Conservation (phyloP, 1,140 invertebrate species). For the Leptinotarsa texana region DNA sequence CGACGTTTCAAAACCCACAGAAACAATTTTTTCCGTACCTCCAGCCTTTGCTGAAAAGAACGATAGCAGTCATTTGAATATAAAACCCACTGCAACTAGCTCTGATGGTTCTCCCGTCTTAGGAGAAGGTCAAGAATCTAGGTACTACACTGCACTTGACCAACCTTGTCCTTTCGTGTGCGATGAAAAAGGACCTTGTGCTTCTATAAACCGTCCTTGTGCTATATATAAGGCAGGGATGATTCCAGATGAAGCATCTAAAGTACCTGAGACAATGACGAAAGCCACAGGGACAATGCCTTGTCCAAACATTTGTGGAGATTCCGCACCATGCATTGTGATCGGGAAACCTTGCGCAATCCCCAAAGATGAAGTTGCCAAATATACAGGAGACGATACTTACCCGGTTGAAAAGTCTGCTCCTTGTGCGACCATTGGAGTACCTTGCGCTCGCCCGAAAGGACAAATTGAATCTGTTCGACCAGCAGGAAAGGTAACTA, state of each 20-base stretch:
- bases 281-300: not conserved
- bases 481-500: not conserved
- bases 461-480: not conserved
- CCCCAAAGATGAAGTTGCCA: not conserved
- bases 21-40: constrained; percentile 24
- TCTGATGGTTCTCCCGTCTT: not conserved
- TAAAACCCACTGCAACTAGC: not conserved
- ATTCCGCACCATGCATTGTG: not conserved
- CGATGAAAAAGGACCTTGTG: not conserved
- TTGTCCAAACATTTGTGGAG: not conserved
- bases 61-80: constrained; percentile 23
- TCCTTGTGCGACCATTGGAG: not conserved
- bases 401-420: not conserved
- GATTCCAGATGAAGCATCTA: not conserved
- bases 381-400: too few species aligned
- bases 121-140: not conserved
- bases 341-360: not conserved
- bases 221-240: not conserved
- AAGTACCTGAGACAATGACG: not conserved
- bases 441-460: not conserved
- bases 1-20: not conserved
- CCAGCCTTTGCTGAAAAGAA: constrained; percentile 22
- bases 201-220: not conserved
- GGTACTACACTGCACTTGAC: not conserved
- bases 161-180: not conserved